Evolutionary conservation across 2,113 vertebrate genomes (phyloP), one percentile per base, ranked within the genome.

Genomic region (Capreolus pygargus): DNA sequence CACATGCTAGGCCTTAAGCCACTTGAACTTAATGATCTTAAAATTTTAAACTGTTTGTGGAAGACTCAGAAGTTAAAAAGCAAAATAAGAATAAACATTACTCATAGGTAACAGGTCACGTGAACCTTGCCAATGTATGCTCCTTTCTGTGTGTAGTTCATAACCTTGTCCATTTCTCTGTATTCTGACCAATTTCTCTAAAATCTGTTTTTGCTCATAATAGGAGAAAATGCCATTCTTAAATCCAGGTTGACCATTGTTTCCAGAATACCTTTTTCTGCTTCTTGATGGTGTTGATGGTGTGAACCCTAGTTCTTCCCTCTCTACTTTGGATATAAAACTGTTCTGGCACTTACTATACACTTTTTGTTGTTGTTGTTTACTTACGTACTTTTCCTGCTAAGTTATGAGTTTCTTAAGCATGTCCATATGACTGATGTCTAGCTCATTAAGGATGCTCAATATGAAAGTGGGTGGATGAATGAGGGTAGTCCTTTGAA

Each of bases 51-150:
- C 43, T 64, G 58, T 81, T 92, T 47, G 13, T 70, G 36, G 27
- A 61, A 88, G n/a, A 60, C 82, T 79, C 79, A 78, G 58, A 86
- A 45, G 54, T 86, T 86, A 86, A 96, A 94, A 92, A 95, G n/a
- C 58, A 94, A 92, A 92, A 52, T 58, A 52, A 60, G 16, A 76
- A 43, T 50, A 81, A 70, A 85, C 85, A 23, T 86, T 70, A n/a
- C 43, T 76, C 17, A 17, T 5, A 76, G 45, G 28, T 64, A 52
- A 85, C 87, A 76, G 79, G 43, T 93, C 64, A 84, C 5, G 21
- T 64, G 39, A 13, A 58, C 52, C 43, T 23, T 60, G 61, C 39
- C 61, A 27, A 0, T 30, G 54, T 81, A 25, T 70, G 54, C 52
- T 33, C 4, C 36, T 57, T 0, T 30, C 17, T 3, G 30, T 47